Evolutionary conservation across 2,888 invertebrate genomes (phyloP).

Genomic region (Marasmarcha lunaedactyla): DNA sequence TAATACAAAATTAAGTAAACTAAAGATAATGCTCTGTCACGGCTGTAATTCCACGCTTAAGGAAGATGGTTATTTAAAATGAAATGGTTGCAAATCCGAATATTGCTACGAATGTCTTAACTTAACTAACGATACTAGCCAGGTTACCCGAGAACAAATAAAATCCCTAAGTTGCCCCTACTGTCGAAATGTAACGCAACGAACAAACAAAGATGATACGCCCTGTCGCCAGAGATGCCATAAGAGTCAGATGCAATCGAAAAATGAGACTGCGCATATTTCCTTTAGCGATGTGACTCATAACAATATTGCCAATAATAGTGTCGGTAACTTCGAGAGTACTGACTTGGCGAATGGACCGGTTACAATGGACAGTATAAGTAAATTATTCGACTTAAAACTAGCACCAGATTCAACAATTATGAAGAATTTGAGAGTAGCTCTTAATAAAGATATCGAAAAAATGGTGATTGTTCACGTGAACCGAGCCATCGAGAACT

Average conservation of each 20-base stretch:
- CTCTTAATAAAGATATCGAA: constrained; percentile 2
- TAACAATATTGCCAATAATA: background rate
- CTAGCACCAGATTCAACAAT: background rate
- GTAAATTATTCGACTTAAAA: background rate
- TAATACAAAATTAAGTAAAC: too few species aligned
- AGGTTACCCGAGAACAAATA: background rate
- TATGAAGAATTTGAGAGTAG: background rate
- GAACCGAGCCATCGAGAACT: background rate
- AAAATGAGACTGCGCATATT: background rate
- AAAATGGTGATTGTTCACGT: background rate
- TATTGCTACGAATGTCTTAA: constrained; percentile 1
- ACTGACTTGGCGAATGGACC: background rate
- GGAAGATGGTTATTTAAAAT: background rate
- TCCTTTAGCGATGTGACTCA: background rate
- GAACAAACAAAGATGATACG: background rate
- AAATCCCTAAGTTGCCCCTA: background rate
- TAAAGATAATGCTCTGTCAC: background rate
- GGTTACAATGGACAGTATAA: background rate
- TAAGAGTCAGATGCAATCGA: background rate
- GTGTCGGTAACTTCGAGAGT: background rate
- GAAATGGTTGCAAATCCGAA: background rate
- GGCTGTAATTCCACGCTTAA: background rate
- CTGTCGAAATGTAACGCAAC: background rate
- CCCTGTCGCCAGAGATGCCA: background rate
- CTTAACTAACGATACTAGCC: background rate